A percentile compares a stretch with the other conserved stretches of the same genome.
These are phyloP conservation scores for Diceros bicornis DNA, from an alignment of 2,797 vertebrate species.

Conservation along the genomic window DNA sequence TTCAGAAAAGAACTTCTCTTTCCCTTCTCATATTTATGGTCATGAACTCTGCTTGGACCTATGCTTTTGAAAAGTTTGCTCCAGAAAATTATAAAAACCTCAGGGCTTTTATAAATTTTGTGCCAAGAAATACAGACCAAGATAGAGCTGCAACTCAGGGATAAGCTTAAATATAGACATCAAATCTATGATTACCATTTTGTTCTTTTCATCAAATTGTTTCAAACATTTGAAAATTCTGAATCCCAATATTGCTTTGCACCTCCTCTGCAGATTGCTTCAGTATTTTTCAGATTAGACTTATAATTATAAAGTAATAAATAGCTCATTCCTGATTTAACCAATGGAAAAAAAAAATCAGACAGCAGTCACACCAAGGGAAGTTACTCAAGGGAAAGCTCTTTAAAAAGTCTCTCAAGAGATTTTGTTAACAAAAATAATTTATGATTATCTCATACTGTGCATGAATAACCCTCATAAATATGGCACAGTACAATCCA, in stretches of 20 bases:
- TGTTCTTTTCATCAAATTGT: constrained; percentile 3
- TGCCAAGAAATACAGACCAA: constrained; percentile 26
- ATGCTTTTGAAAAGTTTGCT: constrained; percentile 67
- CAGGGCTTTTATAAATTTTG: constrained; percentile 15
- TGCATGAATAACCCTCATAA: constrained; percentile 81
- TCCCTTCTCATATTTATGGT: constrained; percentile 81
- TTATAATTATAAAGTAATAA: constrained; percentile 80
- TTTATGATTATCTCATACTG: constrained; percentile 81
- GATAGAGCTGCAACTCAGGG: background rate
- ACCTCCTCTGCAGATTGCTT: constrained; percentile 47
- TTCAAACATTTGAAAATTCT: constrained; percentile 67
- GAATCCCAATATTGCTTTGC: background rate
- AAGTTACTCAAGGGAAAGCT: constrained; percentile 79
- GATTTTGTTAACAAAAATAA: constrained; percentile 83
- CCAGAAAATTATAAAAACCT: constrained; percentile 69
- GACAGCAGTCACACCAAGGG: constrained; percentile 71
- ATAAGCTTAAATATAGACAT: constrained; percentile 49
- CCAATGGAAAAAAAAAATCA: constrained; percentile 70
- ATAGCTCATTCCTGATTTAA: constrained; percentile 80
- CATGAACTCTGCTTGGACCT: constrained; percentile 71
- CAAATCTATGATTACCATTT: constrained; percentile 5
- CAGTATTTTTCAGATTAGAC: constrained; percentile 74
- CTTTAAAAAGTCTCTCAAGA: constrained; percentile 75
- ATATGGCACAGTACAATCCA: constrained; percentile 75
- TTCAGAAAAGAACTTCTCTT: constrained; percentile 57